These are phyloP conservation scores for Myotis daubentonii DNA, from an alignment of 2,797 vertebrate genomes.

Conservation along the genomic window DNA sequence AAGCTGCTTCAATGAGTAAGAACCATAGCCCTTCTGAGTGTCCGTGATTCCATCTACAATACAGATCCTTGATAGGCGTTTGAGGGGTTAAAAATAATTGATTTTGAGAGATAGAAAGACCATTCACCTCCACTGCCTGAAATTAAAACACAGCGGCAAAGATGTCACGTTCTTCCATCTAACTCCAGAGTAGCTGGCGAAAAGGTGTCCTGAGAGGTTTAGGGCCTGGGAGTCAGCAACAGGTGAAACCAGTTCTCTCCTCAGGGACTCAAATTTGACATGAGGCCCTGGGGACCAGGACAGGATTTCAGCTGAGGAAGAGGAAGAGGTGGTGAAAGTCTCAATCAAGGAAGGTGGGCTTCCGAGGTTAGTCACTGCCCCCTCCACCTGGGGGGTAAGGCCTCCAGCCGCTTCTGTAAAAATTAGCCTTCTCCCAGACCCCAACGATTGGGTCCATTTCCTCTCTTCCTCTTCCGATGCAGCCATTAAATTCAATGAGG, in stretches of 20 bases:
- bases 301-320: not conserved
- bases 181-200: not conserved
- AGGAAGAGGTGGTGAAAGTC: not conserved
- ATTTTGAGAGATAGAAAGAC: not conserved
- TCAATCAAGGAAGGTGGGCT: not conserved
- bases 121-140: not conserved
- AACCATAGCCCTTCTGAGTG: not conserved
- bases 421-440: not conserved
- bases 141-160: not conserved
- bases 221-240: not conserved
- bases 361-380: not conserved
- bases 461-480: not conserved
- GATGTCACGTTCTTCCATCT: not conserved
- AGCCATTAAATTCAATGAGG: not conserved
- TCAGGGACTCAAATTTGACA: fast-evolving
- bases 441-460: fast-evolving
- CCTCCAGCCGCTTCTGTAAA: not conserved
- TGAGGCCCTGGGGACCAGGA: not conserved
- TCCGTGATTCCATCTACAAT: not conserved
- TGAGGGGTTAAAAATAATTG: not conserved
- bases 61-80: not conserved
- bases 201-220: not conserved
- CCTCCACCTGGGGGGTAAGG: not conserved
- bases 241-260: not conserved
- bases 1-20: not conserved